These are phyloP conservation scores for Fulica atra DNA, from an alignment of 2,113 vertebrate species.

Conservation along the genomic window DNA sequence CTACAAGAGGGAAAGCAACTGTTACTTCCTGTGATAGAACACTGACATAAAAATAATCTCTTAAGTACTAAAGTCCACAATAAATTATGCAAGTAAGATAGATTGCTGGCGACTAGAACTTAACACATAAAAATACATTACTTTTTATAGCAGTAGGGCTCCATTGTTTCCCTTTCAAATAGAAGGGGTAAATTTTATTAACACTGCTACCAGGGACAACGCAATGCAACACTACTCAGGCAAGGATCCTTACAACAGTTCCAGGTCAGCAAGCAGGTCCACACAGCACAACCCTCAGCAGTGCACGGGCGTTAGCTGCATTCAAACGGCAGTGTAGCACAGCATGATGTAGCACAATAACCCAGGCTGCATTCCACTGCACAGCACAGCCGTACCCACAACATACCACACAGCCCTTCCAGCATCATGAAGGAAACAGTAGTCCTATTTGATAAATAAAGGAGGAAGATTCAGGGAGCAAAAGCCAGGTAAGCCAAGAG, in stretches of 20 bases:
- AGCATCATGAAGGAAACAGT: neutral
- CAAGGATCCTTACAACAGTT: neutral
- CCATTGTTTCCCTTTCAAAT: neutral
- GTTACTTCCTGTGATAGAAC: neutral
- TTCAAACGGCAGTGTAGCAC: neutral
- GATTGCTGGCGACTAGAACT: neutral
- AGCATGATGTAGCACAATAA: neutral
- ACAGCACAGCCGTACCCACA: neutral
- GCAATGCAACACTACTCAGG: neutral
- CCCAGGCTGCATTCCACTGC: neutral
- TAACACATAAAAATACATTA: neutral
- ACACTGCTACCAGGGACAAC: rapidly evolving
- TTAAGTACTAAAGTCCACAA: neutral
- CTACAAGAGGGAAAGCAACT: neutral
- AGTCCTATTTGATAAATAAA: neutral
- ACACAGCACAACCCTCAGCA: neutral
- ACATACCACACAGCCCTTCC: neutral
- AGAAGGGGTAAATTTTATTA: neutral
- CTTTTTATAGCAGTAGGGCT: neutral
- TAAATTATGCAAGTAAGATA: neutral
- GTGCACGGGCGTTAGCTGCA: neutral
- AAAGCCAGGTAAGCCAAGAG: neutral
- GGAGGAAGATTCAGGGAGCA: neutral
- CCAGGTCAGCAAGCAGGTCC: neutral
- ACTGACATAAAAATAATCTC: neutral